Conservation (phyloP, 2,113 vertebrate genomes). For the Stegastes partitus region DNA sequence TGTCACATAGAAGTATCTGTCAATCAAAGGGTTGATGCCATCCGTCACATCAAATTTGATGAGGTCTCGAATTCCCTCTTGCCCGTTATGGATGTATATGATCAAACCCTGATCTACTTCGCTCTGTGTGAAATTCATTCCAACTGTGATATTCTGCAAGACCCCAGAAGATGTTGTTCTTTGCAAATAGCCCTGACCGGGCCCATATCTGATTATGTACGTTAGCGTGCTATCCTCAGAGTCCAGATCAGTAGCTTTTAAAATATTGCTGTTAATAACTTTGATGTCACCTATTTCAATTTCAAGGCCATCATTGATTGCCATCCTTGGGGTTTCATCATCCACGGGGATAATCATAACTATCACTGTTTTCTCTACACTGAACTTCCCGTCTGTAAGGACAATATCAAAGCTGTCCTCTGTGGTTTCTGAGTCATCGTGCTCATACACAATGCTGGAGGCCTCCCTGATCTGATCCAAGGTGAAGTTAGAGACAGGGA, state of each 20-base stretch:
- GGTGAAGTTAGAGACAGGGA: constrained; percentile 90
- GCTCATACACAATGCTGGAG: constrained; percentile 94
- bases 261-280: constrained; percentile 87
- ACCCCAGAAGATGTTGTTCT: constrained; percentile 79
- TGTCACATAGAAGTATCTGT: constrained; percentile 96
- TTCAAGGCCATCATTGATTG: constrained; percentile 94
- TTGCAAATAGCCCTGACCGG: constrained; percentile 90
- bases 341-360: constrained; percentile 94
- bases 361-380: constrained; percentile 85
- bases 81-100: constrained; percentile 90
- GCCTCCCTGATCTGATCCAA: constrained; percentile 93
- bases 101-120: constrained; percentile 92
- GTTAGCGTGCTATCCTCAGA: constrained; percentile 91
- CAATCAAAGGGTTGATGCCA: constrained; percentile 93
- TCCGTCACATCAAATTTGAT: constrained; percentile 98
- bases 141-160: constrained; percentile 90
- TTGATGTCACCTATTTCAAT: constrained; percentile 91
- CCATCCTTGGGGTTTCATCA: constrained; percentile 96
- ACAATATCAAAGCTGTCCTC: constrained; percentile 91
- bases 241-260: constrained; percentile 96
- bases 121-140: constrained; percentile 96
- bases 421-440: constrained; percentile 94
- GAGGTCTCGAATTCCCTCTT: constrained; percentile 92
- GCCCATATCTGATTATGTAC: constrained; percentile 91
- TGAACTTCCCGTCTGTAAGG: constrained; percentile 92